Evolutionary conservation across 2,113 vertebrate species (phyloP), one percentile per base, ranked within the genome.

Genomic region (Poeciliopsis retropinna): DNA sequence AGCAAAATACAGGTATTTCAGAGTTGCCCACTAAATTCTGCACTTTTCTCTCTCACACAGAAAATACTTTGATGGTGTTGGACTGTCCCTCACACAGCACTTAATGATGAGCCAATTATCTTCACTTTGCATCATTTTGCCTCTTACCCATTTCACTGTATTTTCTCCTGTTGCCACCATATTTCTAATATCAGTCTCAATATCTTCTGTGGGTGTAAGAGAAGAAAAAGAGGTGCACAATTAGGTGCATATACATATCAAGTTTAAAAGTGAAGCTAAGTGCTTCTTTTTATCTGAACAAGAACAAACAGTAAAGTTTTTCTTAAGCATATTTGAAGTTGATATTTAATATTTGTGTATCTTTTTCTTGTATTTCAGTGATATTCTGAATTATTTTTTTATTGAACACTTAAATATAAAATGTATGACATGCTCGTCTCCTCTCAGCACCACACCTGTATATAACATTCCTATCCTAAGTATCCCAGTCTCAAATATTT

Each of bases 401-500:
- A 67, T 60, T 62, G 44, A 69, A 70, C 68, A 64, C 83, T 77
- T 79, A 72, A 76, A 85, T 67, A 85, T 72, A 77, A 80, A 85
- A 81, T 89, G 84, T 76, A 85, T 75, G 79, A 84, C 64, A 75
- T 80, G 73, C 74, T 84, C 83, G 70, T 84, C 78, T 87, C 70
- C 76, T 81, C 44, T 63, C 75, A 85, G 81, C 82, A 88, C 80
- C 65, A 71, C 79, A 73, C 75, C 84, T 76, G 11, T 63, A 80
- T 72, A 65, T 76, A 84, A 89, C 65, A 76, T 79, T 61, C 72
- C 68, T 67, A 72, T 87, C 82, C 73, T 72, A 66, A 61, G 66
- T 66, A 89, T 70, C 78, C 76, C 71, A 69, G 41, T 61, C 79
- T 87, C 75, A 83, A 57, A 89, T 85, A 84, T 83, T 89, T 89